Base-by-base conservation (phyloP, 2,113 vertebrate genomes). In the Ondatra zibethicus region DNA sequence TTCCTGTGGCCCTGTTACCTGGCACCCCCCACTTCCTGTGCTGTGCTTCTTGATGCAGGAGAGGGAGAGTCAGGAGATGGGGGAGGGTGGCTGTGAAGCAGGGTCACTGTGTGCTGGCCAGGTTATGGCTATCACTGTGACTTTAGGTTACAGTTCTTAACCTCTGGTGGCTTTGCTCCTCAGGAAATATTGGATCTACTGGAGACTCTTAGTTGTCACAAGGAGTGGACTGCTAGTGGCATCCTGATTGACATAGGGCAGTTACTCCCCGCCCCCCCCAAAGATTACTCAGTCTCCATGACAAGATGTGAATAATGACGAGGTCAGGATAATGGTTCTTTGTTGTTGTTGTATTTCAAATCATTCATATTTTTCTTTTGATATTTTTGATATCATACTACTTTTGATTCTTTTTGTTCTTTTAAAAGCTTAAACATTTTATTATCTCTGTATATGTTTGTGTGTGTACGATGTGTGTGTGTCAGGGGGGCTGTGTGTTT, bases 401-500 rank as follows among this genome's bases (percentile, higher is more conserved):
- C 45, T 39, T 76, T 90, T 65, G 27, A 73, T 23, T 3, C 50
- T 68, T 68, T 47, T 45, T 45, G 61, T 50, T 70, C 2, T 36
- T 87, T 52, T 70, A 85, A 42, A 63, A 12, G 7, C 23, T 36
- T 25, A 23, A 61, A 39, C 2, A 39, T 58, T 42, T 84, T 84
- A 63, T 63, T 84, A 9, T 27, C 45, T 10, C 31, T 85, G 39
- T 31, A 14, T 84, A 23, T 12, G 21, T 36, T 70, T 33, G 6
- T 39, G 55, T 82, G 80, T 75, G 39, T 76, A 42, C 42, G n/a
- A 72, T 65, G 16, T n/a, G 52, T n/a, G 50, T 21, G 11, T 82
- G 0, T 25, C 3, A 2, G 23, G 61, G 6, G 9, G 25, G 17
- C 8, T 52, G 21, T 58, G 33, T 23, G 9, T 65, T 10, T 0